Conservation (phyloP, 2,888 invertebrate species). For the Leucophora obtusa region DNA sequence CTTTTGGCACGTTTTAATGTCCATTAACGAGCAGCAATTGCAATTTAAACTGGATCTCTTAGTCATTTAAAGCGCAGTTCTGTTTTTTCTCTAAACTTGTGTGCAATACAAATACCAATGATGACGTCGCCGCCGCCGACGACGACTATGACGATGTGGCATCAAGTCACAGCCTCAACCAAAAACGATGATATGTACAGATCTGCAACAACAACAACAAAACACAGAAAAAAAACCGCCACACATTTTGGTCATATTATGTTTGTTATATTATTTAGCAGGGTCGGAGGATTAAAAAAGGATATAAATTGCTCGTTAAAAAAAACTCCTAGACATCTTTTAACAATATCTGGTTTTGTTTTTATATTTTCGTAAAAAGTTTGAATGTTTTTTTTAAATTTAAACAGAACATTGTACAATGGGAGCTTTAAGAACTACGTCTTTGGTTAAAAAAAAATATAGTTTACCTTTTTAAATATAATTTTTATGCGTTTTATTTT, state of each 20-base stretch:
- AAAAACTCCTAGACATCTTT: too few species aligned
- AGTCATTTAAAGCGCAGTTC: slow-evolving; percentile 72
- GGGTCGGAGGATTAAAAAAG: slow-evolving; percentile 4
- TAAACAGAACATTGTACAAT: neutral
- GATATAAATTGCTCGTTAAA: neutral
- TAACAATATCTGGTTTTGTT: too few species aligned
- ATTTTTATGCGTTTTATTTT: neutral
- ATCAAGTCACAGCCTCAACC: slow-evolving; percentile 36
- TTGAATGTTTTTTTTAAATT: too few species aligned
- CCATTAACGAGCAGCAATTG: slow-evolving; percentile 78
- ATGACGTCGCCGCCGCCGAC: neutral
- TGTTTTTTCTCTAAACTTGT: slow-evolving; percentile 43
- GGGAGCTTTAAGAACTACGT: neutral
- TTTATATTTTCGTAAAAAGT: too few species aligned
- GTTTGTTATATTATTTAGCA: slow-evolving; percentile 12
- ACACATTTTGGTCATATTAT: slow-evolving; percentile 49
- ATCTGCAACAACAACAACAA: slow-evolving; percentile 33
- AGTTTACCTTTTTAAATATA: neutral
- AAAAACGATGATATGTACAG: slow-evolving; percentile 49
- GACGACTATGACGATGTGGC: slow-evolving; percentile 14
- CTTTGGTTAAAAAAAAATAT: neutral
- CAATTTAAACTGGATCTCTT: slow-evolving; percentile 78
- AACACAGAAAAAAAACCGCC: slow-evolving; percentile 38
- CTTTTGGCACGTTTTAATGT: slow-evolving; percentile 75
- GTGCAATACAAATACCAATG: slow-evolving; percentile 20